These are phyloP conservation scores for Polydrusus tereticollis DNA, from an alignment of 2,888 invertebrate genomes.

Conservation along the genomic window DNA sequence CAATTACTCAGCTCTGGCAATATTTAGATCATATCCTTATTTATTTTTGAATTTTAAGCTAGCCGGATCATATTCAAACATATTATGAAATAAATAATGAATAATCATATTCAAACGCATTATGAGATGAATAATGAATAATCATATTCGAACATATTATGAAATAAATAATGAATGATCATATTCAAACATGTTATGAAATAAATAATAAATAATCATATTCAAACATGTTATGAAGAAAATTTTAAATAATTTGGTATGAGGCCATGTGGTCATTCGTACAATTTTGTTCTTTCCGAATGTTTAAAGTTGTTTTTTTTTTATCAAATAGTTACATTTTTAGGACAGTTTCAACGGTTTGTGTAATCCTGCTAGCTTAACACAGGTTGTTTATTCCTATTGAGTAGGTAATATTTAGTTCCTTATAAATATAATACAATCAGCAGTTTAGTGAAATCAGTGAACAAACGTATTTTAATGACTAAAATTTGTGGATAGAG, in stretches of 20 bases:
- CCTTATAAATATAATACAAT: slow-evolving; percentile 8
- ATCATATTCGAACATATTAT: background rate
- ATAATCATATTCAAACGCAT: background rate
- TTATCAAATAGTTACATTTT: no score
- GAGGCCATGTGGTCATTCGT: no score
- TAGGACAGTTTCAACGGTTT: background rate
- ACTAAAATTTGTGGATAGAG: no score
- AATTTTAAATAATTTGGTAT: no score
- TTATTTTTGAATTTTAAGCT: background rate
- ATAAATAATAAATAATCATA: background rate
- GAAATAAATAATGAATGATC: background rate
- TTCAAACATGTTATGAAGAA: no score
- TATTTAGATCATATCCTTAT: background rate
- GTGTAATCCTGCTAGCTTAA: background rate
- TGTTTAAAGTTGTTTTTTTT: no score
- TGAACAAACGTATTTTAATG: no score
- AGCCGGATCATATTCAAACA: background rate
- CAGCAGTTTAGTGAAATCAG: no score
- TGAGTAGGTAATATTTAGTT: slow-evolving; percentile 16
- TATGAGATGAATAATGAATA: background rate
- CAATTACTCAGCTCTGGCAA: slow-evolving; percentile 14
- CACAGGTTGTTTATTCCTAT: slow-evolving; percentile 1
- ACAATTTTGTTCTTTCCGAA: no score
- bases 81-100: background rate
- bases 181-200: background rate